Conservation (phyloP, 2,113 vertebrate species). For the Puma concolor region DNA sequence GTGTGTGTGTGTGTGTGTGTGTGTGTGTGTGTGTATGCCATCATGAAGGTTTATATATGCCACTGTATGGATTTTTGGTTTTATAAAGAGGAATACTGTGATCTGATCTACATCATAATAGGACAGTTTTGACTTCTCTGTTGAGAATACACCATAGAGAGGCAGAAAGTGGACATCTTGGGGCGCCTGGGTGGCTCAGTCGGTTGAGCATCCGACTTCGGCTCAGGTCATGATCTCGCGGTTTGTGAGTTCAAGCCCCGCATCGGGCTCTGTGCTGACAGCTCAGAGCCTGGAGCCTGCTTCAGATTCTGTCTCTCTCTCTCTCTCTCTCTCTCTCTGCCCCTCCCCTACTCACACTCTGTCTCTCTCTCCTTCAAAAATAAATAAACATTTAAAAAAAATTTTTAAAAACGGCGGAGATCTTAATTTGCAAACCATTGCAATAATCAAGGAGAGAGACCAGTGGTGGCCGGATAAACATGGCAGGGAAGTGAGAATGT, state of each 20-base stretch:
- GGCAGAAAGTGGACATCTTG: background rate
- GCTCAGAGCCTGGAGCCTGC: too few species aligned
- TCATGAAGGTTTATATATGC: rapidly evolving
- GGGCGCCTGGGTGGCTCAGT: too few species aligned
- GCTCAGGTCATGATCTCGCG: too few species aligned
- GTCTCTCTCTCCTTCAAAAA: too few species aligned
- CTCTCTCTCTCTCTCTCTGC: too few species aligned
- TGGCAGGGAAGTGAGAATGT: background rate
- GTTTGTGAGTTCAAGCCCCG: too few species aligned
- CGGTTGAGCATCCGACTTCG: too few species aligned
- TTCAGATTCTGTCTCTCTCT: too few species aligned
- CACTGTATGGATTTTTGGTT: background rate
- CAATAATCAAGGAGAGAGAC: background rate
- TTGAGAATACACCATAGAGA: background rate
- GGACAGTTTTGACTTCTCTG: background rate
- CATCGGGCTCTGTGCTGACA: too few species aligned
- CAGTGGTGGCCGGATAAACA: background rate
- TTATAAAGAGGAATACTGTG: background rate
- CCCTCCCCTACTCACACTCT: too few species aligned
- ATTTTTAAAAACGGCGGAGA: background rate
- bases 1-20: too few species aligned
- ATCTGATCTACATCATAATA: background rate
- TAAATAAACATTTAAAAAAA: too few species aligned
- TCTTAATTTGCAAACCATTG: background rate
- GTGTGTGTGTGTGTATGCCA: background rate